Percentiles rank a stretch among this genome's conserved stretches.
Conservation (phyloP, 2,888 invertebrate genomes). For the Bembecia ichneumoniformis region DNA sequence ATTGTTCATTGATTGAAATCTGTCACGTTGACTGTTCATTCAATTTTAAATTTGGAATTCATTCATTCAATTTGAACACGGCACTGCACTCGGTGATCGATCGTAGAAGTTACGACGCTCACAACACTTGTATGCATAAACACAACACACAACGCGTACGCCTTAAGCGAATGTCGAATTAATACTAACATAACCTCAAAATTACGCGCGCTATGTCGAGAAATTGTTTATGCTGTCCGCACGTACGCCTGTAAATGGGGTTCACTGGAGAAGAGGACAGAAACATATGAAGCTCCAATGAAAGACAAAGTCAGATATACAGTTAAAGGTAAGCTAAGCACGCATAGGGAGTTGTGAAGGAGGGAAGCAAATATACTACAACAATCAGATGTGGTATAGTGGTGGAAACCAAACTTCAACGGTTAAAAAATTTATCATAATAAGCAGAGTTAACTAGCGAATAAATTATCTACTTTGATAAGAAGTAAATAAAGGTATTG, state of each 20-base stretch:
- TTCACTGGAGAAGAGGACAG: slow-evolving; percentile 43
- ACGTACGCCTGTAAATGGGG: slow-evolving; percentile 46
- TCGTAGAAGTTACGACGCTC: slow-evolving; percentile 41
- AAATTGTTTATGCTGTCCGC: slow-evolving; percentile 61
- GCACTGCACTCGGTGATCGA: slow-evolving; percentile 54
- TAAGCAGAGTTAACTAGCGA: too few species aligned
- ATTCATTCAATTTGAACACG: slow-evolving; percentile 25
- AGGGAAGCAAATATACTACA: neutral
- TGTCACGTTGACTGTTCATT: slow-evolving; percentile 26
- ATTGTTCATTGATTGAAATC: slow-evolving; percentile 14
- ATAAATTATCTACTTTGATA: too few species aligned
- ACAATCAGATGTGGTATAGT: too few species aligned
- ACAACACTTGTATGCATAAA: slow-evolving; percentile 20
- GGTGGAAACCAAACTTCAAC: too few species aligned
- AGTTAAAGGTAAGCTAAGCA: slow-evolving; percentile 31
- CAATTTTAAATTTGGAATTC: slow-evolving; percentile 17
- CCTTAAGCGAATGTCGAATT: slow-evolving; percentile 49
- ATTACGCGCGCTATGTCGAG: slow-evolving; percentile 52
- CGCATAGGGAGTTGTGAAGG: slow-evolving; percentile 4
- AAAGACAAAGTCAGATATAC: slow-evolving; percentile 31
- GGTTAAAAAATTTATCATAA: too few species aligned
- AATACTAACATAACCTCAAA: slow-evolving; percentile 71
- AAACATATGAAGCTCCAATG: slow-evolving; percentile 22
- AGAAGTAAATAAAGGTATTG: too few species aligned
- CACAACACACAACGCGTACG: slow-evolving; percentile 36